Evolutionary conservation across 2,113 vertebrate species (phyloP).

Genomic region (Tonatia bakeri): DNA sequence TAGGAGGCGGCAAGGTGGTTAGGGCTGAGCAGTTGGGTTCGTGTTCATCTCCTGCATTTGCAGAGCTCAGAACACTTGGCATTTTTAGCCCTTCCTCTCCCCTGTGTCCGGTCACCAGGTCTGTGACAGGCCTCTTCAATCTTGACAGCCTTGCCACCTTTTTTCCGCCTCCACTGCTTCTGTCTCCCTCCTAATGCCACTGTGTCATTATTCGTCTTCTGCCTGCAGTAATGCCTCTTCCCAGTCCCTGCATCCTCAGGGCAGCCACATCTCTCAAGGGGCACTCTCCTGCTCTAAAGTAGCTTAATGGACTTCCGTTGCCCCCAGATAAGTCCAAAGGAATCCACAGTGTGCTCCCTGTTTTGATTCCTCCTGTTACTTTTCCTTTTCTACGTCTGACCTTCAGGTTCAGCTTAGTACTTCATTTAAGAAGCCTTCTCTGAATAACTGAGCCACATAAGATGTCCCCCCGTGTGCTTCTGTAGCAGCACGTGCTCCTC

Average conservation of each 20-base stretch:
- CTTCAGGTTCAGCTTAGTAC: neutral
- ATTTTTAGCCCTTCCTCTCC: neutral
- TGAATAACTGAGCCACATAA: no score
- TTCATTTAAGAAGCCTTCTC: neutral
- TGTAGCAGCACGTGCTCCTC: rapidly evolving
- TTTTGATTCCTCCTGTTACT: neutral
- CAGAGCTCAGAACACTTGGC: neutral
- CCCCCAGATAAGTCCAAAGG: neutral
- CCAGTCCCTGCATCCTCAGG: neutral
- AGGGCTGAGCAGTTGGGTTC: neutral
- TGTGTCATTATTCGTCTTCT: neutral
- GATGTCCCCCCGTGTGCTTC: neutral
- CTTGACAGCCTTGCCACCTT: neutral
- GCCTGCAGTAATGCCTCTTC: neutral
- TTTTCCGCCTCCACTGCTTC: neutral
- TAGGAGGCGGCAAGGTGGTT: neutral
- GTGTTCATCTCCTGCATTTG: neutral
- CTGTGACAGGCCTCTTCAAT: neutral
- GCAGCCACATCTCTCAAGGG: neutral
- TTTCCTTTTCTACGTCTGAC: neutral
- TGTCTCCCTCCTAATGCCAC: neutral
- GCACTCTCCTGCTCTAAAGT: neutral
- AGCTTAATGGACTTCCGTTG: neutral
- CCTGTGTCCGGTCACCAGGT: neutral
- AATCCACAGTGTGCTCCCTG: rapidly evolving